A percentile compares a stretch with the other conserved stretches of the same genome.
phyloP scores from a whole-genome alignment of 2,113 vertebrate species.

The Leptobrachium ailaonicum region DNA sequence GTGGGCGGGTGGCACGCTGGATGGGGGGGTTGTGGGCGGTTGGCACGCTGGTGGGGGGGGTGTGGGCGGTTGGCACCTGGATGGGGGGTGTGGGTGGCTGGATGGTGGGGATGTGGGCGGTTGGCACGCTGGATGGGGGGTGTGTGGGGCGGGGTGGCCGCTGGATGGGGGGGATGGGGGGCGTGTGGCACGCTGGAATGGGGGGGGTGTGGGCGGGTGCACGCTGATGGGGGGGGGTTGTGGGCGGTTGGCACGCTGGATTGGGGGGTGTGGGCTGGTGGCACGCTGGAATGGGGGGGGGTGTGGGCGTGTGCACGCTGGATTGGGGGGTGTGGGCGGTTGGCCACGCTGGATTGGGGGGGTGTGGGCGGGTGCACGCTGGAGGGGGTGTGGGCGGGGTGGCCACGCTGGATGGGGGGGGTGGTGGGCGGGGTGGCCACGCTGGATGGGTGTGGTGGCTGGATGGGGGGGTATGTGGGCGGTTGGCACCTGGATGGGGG shows the following conservation, averaged over 20 bases:
- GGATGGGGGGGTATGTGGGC: not conserved
- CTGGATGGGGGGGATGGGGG: not conserved
- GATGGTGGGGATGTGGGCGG: too few relatives aligned
- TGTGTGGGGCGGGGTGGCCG: not conserved
- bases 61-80: too few relatives aligned
- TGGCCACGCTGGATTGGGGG: not conserved
- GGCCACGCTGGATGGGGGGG: too few relatives aligned
- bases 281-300: too few relatives aligned
- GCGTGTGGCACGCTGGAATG: not conserved
- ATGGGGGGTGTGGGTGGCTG: too few relatives aligned
- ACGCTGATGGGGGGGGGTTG: not conserved
- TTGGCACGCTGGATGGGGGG: too few relatives aligned
- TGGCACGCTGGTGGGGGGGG: too few relatives aligned
- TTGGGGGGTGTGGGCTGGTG: too few relatives aligned
- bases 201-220: not conserved
- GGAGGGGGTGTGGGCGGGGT: not conserved
- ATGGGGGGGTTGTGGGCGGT: not conserved
- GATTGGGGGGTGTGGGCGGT: slow-evolving; percentile 25
- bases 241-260: not conserved
- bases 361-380: not conserved
- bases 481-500: not conserved
- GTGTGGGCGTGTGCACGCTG: too few relatives aligned
- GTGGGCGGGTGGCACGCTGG: not conserved
- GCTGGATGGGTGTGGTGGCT: too few relatives aligned
- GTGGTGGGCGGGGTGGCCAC: not conserved